Conservation (phyloP, 2,888 invertebrate genomes). For the Junonia oenone region DNA sequence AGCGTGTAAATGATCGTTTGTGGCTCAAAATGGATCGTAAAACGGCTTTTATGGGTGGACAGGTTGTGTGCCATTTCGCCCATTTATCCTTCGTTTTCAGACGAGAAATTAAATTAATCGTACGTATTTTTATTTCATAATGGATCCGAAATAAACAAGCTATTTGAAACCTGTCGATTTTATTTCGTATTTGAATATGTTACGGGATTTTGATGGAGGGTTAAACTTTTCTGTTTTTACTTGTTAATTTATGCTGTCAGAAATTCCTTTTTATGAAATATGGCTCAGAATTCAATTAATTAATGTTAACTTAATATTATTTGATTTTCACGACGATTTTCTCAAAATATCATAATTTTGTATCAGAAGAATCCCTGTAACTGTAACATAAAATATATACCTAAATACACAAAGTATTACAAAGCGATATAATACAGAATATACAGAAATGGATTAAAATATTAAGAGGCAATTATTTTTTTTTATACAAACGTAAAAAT, state of each 20-base stretch:
- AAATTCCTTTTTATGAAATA: no score
- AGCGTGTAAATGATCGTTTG: constrained; percentile 56
- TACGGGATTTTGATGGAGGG: background rate
- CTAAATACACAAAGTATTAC: background rate
- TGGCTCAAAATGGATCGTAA: constrained; percentile 59
- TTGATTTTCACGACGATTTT: no score
- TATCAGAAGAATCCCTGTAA: no score
- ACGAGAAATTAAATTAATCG: constrained; percentile 60
- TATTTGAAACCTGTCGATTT: constrained; percentile 22
- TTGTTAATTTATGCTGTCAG: background rate
- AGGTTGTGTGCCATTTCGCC: constrained; percentile 48
- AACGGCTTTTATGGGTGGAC: constrained; percentile 66
- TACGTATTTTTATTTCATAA: constrained; percentile 27
- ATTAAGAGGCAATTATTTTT: no score
- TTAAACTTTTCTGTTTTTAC: background rate
- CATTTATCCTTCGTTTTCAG: constrained; percentile 55
- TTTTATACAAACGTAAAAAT: no score
- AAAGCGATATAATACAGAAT: no score
- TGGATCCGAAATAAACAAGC: constrained; percentile 25
- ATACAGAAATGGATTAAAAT: no score
- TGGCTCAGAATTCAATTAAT: no score
- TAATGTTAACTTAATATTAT: no score
- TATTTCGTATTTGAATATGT: constrained; percentile 17
- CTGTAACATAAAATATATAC: no score
- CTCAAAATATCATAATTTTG: no score